Evolutionary conservation across 2,888 invertebrate species (phyloP), one percentile per base, ranked within the genome.

Genomic region (Liopterus haemorrhoidalis): DNA sequence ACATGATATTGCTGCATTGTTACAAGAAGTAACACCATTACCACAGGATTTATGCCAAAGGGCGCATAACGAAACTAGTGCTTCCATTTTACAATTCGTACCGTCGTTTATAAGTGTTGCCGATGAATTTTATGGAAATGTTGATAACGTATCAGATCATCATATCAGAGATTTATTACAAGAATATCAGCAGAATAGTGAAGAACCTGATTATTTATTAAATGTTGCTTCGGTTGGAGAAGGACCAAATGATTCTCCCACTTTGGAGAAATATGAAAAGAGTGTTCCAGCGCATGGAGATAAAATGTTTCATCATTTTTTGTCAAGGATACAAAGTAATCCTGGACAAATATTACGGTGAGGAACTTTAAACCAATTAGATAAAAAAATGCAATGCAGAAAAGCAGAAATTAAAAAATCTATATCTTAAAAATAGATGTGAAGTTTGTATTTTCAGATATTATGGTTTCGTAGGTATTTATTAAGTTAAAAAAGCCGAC

Each of bases 301-400:
- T 65, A 71, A 79, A 50, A 73, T 85, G 66, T 90, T 89, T 61
- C 85, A 91, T 64, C 77, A 83, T 46, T 90, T 91, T 61, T 64
- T 85, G 15, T 78, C 79, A 30, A 78, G 79, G 46, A 72, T 91
- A 41, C 78, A 83, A 51, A 69, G 72, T 36, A 85, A 85, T 71
- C 88, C 89, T 1, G 82, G 85, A 11, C 92, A 92, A 66, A 76
- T 90, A 57, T 68, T 92, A 38, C 79, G 91, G 90, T 89, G 68
- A 55, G 42, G 46, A 33, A 42, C 18, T 46, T 44, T 27, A 37
- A 46, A 31, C 4, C 37, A 20, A 19, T 18, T 28, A 12, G n/a
- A n/a, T n/a, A n/a, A n/a, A n/a, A n/a, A n/a, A n/a, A n/a, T n/a
- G n/a, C n/a, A n/a, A n/a, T n/a, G n/a, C n/a, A n/a, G n/a, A n/a